Percentiles rank a stretch among this genome's conserved stretches.
phyloP scores from a whole-genome alignment of 2,888 invertebrate species.

The Lacanobia oleracea region DNA sequence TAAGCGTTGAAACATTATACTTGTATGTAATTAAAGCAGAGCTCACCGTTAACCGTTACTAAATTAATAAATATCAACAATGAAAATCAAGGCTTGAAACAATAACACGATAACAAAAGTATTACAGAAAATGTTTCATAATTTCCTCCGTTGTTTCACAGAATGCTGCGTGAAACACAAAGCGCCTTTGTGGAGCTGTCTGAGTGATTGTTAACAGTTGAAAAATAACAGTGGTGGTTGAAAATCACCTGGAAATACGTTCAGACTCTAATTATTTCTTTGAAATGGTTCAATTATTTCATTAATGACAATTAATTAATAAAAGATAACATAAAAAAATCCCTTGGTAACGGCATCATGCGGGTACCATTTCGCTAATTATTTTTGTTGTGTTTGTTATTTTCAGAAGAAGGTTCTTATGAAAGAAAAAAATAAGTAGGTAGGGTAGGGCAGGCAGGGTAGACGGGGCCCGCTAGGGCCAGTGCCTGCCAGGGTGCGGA shows the following conservation, averaged over 20 bases:
- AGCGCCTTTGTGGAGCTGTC: conserved; percentile 23
- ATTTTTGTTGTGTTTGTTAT: too few relatives aligned
- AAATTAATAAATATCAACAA: not conserved
- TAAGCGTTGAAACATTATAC: not conserved
- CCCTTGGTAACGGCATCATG: too few relatives aligned
- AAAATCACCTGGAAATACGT: conserved; percentile 5
- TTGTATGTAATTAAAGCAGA: too few relatives aligned
- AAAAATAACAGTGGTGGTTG: not conserved
- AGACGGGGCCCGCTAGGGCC: too few relatives aligned
- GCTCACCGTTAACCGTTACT: not conserved
- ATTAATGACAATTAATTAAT: too few relatives aligned
- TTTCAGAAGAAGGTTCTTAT: too few relatives aligned
- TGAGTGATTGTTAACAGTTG: conserved; percentile 7
- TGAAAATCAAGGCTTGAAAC: not conserved
- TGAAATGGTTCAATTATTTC: too few relatives aligned
- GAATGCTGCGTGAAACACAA: conserved; percentile 6
- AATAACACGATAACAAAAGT: not conserved
- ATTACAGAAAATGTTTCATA: conserved; percentile 20
- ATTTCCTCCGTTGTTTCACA: not conserved
- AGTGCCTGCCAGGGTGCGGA: too few relatives aligned
- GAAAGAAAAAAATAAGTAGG: too few relatives aligned
- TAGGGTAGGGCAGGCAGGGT: too few relatives aligned
- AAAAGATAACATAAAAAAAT: too few relatives aligned
- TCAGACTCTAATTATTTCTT: not conserved
- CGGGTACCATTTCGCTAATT: too few relatives aligned